Conservation (phyloP, 2,113 vertebrate species). For the Ciconia boyciana region DNA sequence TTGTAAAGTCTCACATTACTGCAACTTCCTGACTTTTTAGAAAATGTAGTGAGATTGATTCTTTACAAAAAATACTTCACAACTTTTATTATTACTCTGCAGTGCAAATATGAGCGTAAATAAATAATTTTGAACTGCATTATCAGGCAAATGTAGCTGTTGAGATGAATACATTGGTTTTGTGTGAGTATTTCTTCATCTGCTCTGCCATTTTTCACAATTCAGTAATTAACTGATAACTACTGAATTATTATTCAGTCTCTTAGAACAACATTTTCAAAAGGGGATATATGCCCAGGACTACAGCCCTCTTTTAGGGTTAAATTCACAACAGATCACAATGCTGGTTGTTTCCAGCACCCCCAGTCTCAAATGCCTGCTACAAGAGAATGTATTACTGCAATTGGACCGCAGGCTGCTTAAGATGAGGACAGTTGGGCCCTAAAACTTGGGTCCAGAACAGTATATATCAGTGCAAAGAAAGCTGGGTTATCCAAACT, state of each 20-base stretch:
- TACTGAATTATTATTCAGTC: slow-evolving; percentile 15
- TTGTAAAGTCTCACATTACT: slow-evolving; percentile 3
- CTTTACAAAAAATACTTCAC: not conserved
- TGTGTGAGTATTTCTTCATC: slow-evolving; percentile 15
- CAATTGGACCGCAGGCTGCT: not conserved
- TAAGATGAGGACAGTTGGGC: not conserved
- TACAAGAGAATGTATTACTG: not conserved
- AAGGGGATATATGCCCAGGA: not conserved
- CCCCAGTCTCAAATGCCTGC: not conserved
- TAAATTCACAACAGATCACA: not conserved
- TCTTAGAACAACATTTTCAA: not conserved
- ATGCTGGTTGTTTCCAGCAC: not conserved
- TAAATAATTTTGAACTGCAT: slow-evolving; percentile 47
- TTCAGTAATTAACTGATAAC: slow-evolving; percentile 35
- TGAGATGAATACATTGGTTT: slow-evolving; percentile 27
- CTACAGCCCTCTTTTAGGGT: not conserved
- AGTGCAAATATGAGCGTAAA: slow-evolving; percentile 21
- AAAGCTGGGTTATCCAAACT: not conserved
- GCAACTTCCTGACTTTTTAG: slow-evolving; percentile 14
- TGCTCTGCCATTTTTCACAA: slow-evolving; percentile 9
- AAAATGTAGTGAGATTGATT: slow-evolving; percentile 11
- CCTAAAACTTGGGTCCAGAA: not conserved
- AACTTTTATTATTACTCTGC: slow-evolving; percentile 14
- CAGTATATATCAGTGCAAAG: not conserved
- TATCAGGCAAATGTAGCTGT: slow-evolving; percentile 43